A percentile compares a stretch with the other conserved stretches of the same genome.
Conservation (phyloP, 2,888 invertebrate genomes). For the Trypoxylon attenuatum region DNA sequence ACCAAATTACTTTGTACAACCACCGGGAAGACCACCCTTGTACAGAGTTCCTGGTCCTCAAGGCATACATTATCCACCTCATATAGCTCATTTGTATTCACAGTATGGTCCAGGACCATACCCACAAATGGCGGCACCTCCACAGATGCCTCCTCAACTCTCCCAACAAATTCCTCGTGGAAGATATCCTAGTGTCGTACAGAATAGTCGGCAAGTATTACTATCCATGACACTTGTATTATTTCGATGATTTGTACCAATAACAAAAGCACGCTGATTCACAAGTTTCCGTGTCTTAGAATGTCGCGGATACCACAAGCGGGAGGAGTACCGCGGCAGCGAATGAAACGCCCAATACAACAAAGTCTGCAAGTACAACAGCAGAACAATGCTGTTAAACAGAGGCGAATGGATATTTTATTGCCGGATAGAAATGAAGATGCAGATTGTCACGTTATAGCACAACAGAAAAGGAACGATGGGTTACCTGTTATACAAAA, state of each 20-base stretch:
- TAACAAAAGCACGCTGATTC: neutral
- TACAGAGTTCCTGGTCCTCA: slow-evolving; percentile 68
- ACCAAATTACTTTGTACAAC: slow-evolving; percentile 71
- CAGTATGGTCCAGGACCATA: slow-evolving; percentile 60
- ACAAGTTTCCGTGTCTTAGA: slow-evolving; percentile 42
- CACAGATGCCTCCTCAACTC: slow-evolving; percentile 66
- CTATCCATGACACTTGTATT: neutral
- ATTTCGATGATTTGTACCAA: neutral
- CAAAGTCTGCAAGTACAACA: slow-evolving; percentile 54
- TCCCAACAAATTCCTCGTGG: slow-evolving; percentile 64
- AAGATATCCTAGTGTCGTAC: slow-evolving; percentile 59
- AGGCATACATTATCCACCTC: slow-evolving; percentile 67
- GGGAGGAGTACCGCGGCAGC: slow-evolving; percentile 64
- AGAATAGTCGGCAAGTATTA: slow-evolving; percentile 47
- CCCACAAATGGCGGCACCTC: slow-evolving; percentile 61
- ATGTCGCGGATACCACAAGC: slow-evolving; percentile 62
- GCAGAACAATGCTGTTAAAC: slow-evolving; percentile 66
- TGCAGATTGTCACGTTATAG: slow-evolving; percentile 85
- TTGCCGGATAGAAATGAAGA: slow-evolving; percentile 84
- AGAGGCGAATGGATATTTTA: slow-evolving; percentile 79
- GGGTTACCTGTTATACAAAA: slow-evolving; percentile 85
- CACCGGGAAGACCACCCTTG: slow-evolving; percentile 72
- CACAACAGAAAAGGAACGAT: slow-evolving; percentile 83
- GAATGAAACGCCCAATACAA: slow-evolving; percentile 68
- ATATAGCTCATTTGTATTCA: slow-evolving; percentile 66